These are phyloP conservation scores for Vimba vimba DNA, from an alignment of 2,113 vertebrate species.

Conservation along the genomic window DNA sequence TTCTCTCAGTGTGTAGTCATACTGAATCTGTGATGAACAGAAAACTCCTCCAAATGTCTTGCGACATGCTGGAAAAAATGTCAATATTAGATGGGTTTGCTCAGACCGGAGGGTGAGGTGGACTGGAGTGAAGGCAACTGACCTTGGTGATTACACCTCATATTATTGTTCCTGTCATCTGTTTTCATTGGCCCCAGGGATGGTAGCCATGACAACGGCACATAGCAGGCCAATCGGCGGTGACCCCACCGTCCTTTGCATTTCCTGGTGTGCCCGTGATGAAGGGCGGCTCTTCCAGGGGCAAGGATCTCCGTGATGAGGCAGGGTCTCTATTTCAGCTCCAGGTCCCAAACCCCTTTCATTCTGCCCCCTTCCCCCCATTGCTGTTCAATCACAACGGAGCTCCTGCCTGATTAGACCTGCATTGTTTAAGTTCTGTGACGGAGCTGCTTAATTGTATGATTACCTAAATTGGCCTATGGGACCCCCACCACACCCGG, in stretches of 20 bases:
- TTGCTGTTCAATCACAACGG: conserved; percentile 56
- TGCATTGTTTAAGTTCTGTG: conserved; percentile 84
- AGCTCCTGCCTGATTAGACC: conserved; percentile 81
- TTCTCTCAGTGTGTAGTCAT: conserved; percentile 89
- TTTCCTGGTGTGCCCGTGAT: conserved; percentile 92
- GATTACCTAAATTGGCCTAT: conserved; percentile 82
- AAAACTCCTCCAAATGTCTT: conserved; percentile 88
- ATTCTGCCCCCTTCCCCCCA: conserved; percentile 74
- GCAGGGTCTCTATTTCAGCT: conserved; percentile 91
- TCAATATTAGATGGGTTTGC: conserved; percentile 93
- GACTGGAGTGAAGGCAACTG: conserved; percentile 71
- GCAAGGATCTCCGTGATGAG: conserved; percentile 93
- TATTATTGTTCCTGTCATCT: conserved; percentile 89
- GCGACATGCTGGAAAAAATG: conserved; percentile 87
- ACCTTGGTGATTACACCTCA: conserved; percentile 76
- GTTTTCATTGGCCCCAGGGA: conserved; percentile 90
- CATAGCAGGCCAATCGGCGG: conserved; percentile 86
- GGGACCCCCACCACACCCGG: conserved; percentile 69
- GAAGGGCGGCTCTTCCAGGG: conserved; percentile 90
- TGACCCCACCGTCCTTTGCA: conserved; percentile 92
- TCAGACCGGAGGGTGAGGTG: conserved; percentile 72
- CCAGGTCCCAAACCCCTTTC: conserved; percentile 80
- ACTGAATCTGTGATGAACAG: conserved; percentile 82
- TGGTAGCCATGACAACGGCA: conserved; percentile 92
- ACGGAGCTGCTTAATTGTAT: conserved; percentile 85